Evolutionary conservation across 2,888 invertebrate species (phyloP).

Genomic region (Esperia sulphurella): DNA sequence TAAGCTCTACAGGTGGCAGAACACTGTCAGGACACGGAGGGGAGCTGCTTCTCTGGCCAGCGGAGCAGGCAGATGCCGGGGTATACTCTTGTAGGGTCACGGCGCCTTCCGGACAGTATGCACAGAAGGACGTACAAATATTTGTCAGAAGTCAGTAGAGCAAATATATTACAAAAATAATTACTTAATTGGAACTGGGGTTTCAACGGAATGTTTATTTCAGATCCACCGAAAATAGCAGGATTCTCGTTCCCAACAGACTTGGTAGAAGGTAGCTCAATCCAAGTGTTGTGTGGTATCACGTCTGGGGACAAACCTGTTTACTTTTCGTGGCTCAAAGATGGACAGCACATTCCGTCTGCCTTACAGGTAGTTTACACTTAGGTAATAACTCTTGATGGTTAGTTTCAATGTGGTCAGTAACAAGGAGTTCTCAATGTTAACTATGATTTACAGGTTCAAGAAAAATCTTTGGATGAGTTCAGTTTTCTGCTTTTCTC

Average conservation of each 20-base stretch:
- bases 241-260: constrained; percentile 90
- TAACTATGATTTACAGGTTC: constrained; percentile 57
- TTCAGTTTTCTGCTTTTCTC: constrained; percentile 86
- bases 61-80: constrained; percentile 83
- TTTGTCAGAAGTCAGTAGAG: constrained; percentile 85
- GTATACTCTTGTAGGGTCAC: constrained; percentile 88
- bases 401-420: too few species aligned
- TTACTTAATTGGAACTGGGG: too few species aligned
- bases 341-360: constrained; percentile 81
- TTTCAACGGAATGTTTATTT: too few species aligned
- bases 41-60: constrained; percentile 74
- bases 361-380: constrained; percentile 75
- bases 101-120: constrained; percentile 85
- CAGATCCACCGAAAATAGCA: constrained; percentile 90
- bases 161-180: too few species aligned
- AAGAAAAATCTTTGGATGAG: constrained; percentile 84
- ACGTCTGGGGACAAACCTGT: constrained; percentile 86
- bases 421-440: too few species aligned
- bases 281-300: constrained; percentile 89
- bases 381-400: neutral
- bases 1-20: constrained; percentile 41
- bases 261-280: constrained; percentile 89
- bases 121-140: constrained; percentile 85
- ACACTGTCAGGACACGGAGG: constrained; percentile 49
- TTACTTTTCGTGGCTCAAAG: constrained; percentile 85